Evolutionary conservation across 2,888 invertebrate species (phyloP), one percentile per base, ranked within the genome.

Genomic region (Phania funesta): DNA sequence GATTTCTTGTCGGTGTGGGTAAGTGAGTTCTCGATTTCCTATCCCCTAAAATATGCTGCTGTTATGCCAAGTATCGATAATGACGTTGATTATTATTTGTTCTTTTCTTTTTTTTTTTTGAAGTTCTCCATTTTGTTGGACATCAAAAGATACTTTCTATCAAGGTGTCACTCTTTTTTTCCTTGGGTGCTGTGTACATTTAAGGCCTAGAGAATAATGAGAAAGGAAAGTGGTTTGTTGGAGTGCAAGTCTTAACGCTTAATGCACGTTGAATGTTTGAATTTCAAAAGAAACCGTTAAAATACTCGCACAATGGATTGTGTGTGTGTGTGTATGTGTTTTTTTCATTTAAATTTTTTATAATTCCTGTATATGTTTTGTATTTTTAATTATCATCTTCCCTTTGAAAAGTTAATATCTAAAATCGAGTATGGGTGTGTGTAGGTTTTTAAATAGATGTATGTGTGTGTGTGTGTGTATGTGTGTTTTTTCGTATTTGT

Each of bases 171-270:
- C 78, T 71, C 78, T 71, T 24, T 32, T 18, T 26, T n/a, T 8
- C 8, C 3, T 62, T 44, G 24, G n/a, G 5, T 48, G 38, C 13
- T 22, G 58, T 16, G 18, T 38, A n/a, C n/a, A 1, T 64, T n/a
- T 11, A 22, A 18, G 22, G 11, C 32, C 24, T 65, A 50, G 16
- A 38, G 11, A 67, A 64, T 29, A 46, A 67, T 26, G 38, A 41
- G 13, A 52, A 26, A 22, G 56, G 18, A 44, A 67, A 32, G 58
- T 50, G 67, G 65, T 50, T n/a, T 64, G 54, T 52, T 76, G 22
- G 50, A 76, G 75, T 76, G 75, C 58, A 76, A 76, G 67, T 76
- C 58, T 76, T 76, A 76, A 58, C 75, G 75, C 75, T 76, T 76
- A 76, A 67, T 58, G 58, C 60, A 48, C 50, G 22, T 68, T 35